Conservation (phyloP, 2,113 vertebrate species). For the Vireo altiloquus region DNA sequence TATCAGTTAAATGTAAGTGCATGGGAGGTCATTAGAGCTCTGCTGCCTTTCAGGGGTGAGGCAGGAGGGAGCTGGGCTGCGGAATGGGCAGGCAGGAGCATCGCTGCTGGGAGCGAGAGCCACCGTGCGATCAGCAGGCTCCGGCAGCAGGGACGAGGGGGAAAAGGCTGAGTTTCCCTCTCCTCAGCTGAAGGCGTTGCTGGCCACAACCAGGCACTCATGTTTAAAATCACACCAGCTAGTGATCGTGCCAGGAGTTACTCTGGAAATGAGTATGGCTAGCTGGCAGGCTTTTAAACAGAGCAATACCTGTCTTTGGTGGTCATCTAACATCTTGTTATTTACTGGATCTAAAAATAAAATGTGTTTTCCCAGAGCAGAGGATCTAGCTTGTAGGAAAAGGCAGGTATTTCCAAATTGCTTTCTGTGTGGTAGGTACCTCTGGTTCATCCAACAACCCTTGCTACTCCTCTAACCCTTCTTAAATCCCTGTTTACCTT, state of each 20-base stretch:
- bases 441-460: neutral
- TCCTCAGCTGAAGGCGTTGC: neutral
- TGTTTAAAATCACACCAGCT: neutral
- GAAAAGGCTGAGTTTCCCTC: neutral
- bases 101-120: neutral
- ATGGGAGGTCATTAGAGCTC: slow-evolving; percentile 11
- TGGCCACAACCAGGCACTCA: neutral
- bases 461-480: neutral
- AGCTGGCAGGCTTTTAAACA: neutral
- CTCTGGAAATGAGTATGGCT: neutral
- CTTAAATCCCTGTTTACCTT: neutral
- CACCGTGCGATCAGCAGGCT: neutral
- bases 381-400: neutral
- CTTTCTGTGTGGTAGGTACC: neutral
- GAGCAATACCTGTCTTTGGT: neutral
- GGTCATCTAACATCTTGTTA: neutral
- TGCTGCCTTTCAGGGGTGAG: neutral
- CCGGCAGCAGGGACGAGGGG: neutral
- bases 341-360: neutral
- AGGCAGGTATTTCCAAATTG: neutral
- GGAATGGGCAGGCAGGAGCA: neutral
- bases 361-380: neutral
- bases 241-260: neutral
- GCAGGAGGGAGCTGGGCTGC: neutral
- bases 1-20: slow-evolving; percentile 12